A percentile compares a stretch with the other conserved stretches of the same genome.
phyloP scores from a whole-genome alignment of 1,140 invertebrate genomes.

The Apis cerana region DNA sequence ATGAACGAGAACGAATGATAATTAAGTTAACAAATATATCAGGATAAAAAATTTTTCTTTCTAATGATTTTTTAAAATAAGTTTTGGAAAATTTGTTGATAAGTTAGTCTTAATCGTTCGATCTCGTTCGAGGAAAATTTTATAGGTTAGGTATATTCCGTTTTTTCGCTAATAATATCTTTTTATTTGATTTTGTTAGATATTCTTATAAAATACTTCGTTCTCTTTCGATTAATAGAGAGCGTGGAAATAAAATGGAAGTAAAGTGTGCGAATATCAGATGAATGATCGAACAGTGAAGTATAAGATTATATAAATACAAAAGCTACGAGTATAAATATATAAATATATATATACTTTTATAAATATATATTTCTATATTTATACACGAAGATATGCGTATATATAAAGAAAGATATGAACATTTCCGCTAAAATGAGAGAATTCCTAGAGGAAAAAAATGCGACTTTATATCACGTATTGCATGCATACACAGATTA shows the following conservation, averaged over 20 bases:
- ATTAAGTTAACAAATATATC: neutral
- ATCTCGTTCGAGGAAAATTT: slow-evolving; percentile 10
- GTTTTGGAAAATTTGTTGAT: neutral
- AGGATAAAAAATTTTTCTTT: neutral
- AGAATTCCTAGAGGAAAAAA: slow-evolving; percentile 15
- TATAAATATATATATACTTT: slow-evolving; percentile 27
- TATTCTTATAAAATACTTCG: neutral
- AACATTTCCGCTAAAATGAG: neutral
- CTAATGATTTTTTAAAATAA: neutral
- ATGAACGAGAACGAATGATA: neutral
- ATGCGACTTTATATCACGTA: slow-evolving; percentile 38
- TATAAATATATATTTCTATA: slow-evolving; percentile 14
- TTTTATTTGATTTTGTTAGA: neutral
- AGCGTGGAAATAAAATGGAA: neutral
- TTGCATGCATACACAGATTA: slow-evolving; percentile 41
- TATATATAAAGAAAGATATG: neutral
- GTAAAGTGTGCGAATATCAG: neutral
- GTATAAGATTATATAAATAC: slow-evolving; percentile 45
- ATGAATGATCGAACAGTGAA: neutral
- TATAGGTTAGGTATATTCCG: neutral
- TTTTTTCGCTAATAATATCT: neutral
- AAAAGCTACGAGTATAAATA: slow-evolving; percentile 24
- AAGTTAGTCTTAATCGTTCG: neutral
- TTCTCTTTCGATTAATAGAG: slow-evolving; percentile 1
- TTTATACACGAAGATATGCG: neutral